Conservation (phyloP, 2,797 vertebrate genomes). For the Enteromius mattozi region DNA sequence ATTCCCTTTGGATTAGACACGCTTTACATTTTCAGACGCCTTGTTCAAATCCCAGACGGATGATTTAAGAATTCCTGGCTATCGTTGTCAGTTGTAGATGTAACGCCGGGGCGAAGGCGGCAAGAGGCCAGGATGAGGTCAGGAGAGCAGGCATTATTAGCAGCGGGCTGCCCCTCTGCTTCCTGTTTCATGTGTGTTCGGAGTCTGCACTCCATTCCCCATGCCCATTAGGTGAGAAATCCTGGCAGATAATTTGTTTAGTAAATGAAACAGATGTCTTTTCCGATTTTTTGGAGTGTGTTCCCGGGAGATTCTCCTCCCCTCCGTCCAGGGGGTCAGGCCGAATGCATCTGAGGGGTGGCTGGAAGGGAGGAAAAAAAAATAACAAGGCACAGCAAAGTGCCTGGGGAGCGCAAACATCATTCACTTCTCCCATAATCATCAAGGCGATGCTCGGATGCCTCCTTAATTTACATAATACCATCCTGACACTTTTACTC, state of each 20-base stretch:
- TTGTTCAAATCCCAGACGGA: conserved; percentile 12
- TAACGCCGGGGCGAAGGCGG: background rate
- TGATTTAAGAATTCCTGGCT: conserved; percentile 44
- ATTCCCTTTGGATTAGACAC: conserved; percentile 1
- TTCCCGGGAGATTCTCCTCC: conserved; percentile 64
- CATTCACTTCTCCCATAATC: conserved; percentile 90
- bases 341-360: conserved; percentile 87
- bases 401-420: conserved; percentile 85
- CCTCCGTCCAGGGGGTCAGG: conserved; percentile 84
- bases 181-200: conserved; percentile 27
- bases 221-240: conserved; percentile 71
- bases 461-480: conserved; percentile 94
- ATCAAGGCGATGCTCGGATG: conserved; percentile 90
- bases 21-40: conserved; percentile 20
- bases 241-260: conserved; percentile 77
- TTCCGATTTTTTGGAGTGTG: conserved; percentile 65
- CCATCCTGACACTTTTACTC: conserved; percentile 89
- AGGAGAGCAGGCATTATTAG: conserved; percentile 42
- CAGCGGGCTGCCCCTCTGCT: background rate
- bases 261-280: conserved; percentile 84
- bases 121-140: conserved; percentile 47
- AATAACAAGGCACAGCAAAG: conserved; percentile 86
- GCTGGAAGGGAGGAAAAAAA: conserved; percentile 83
- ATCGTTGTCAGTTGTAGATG: conserved; percentile 43
- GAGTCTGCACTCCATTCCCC: conserved; percentile 46